phyloP scores from a whole-genome alignment of 2,113 vertebrate species.

The Hypocryptadius cinnamomeus region DNA sequence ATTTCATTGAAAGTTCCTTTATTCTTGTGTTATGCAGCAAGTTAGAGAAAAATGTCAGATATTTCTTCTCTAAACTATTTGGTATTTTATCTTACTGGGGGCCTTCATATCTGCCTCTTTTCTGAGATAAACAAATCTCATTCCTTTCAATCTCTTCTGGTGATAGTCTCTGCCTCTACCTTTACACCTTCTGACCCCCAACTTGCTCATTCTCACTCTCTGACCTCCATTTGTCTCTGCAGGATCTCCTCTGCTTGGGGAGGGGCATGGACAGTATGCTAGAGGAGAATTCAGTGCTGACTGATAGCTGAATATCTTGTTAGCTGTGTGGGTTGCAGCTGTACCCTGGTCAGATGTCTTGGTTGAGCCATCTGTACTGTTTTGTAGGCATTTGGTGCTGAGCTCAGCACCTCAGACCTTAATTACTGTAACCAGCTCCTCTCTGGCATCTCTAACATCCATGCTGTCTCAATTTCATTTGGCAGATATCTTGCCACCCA shows the following conservation, averaged over 20 bases:
- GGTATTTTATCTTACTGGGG: neutral
- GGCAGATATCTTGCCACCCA: neutral
- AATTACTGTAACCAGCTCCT: neutral
- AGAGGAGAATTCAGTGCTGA: neutral
- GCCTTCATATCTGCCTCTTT: neutral
- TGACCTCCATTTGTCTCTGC: neutral
- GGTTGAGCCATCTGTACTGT: neutral
- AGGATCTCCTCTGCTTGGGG: neutral
- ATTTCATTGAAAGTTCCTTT: slow-evolving; percentile 11
- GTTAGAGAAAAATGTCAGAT: neutral
- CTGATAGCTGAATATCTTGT: neutral
- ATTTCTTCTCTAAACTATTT: neutral
- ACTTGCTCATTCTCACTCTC: neutral
- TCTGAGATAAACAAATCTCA: slow-evolving; percentile 1
- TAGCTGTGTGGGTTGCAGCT: neutral
- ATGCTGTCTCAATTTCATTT: neutral
- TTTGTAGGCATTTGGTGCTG: neutral
- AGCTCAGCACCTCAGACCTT: slow-evolving; percentile 19
- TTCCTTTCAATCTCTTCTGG: neutral
- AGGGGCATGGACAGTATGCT: neutral
- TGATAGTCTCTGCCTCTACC: neutral
- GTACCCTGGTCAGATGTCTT: neutral
- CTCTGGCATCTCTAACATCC: neutral
- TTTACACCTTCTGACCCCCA: neutral
- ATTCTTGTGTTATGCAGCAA: neutral